Evolutionary conservation across 2,888 invertebrate species (phyloP).

Genomic region (Platycheirus albimanus): DNA sequence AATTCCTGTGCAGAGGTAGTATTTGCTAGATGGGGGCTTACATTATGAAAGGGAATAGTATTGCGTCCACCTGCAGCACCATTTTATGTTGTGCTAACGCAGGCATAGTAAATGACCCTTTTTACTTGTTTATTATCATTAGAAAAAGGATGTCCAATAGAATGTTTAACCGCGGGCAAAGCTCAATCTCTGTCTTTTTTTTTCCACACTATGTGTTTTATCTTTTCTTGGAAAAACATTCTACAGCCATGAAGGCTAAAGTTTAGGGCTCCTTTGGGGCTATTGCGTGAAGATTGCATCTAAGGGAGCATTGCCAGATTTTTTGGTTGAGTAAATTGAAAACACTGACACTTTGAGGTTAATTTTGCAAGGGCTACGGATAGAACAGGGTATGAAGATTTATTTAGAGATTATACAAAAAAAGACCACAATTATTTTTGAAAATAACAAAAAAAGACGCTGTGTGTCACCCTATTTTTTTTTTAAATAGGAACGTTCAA

Average conservation of each 20-base stretch:
- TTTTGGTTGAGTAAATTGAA: conserved; percentile 64
- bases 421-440: neutral
- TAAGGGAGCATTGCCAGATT: conserved; percentile 29
- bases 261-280: conserved; percentile 67
- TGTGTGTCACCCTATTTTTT: too few species aligned
- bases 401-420: conserved; percentile 24
- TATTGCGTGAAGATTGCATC: conserved; percentile 70
- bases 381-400: conserved; percentile 6
- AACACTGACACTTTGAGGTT: conserved; percentile 63
- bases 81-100: conserved; percentile 73
- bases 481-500: too few species aligned
- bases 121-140: conserved; percentile 36
- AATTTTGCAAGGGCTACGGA: conserved; percentile 29
- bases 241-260: conserved; percentile 24
- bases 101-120: conserved; percentile 51
- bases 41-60: conserved; percentile 4
- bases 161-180: conserved; percentile 63
- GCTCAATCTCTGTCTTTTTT: conserved; percentile 41
- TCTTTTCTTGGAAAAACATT: conserved; percentile 20
- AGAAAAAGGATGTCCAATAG: conserved; percentile 44
- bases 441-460: too few species aligned
- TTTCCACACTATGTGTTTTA: conserved; percentile 66
- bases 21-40: neutral
- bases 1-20: conserved; percentile 47
- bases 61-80: conserved; percentile 70